Percentiles rank a stretch among this genome's conserved stretches.
These are phyloP conservation scores for Reticulitermes speratus DNA, from an alignment of 1,140 invertebrate species.

Conservation along the genomic window DNA sequence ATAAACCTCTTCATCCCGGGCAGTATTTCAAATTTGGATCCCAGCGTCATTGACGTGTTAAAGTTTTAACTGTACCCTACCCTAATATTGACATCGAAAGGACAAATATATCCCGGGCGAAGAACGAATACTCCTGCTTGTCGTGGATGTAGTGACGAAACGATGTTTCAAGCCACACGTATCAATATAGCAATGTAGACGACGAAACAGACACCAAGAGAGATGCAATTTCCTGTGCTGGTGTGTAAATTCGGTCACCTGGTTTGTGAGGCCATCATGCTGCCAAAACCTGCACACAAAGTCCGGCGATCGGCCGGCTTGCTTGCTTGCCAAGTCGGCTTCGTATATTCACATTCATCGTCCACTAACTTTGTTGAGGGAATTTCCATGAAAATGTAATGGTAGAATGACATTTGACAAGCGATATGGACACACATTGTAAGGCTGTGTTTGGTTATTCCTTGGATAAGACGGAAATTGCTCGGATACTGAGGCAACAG, in stretches of 20 bases:
- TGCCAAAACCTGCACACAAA: neutral
- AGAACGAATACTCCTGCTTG: neutral
- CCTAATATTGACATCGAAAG: no score
- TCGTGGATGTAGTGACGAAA: no score
- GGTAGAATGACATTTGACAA: neutral
- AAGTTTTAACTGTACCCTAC: no score
- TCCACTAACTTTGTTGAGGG: neutral
- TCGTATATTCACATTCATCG: neutral
- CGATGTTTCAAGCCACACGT: neutral
- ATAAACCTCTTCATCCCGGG: no score
- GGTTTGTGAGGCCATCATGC: neutral
- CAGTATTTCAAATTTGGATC: no score
- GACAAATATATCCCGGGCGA: neutral
- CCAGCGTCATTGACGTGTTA: no score
- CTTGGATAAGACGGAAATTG: neutral
- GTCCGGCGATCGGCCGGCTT: neutral
- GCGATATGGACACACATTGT: neutral
- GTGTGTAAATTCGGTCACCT: conserved; percentile 6
- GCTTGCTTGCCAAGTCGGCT: neutral
- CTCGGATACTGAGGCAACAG: neutral
- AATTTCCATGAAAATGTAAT: neutral
- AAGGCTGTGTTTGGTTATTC: neutral
- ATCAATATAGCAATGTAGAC: neutral
- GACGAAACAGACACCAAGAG: neutral
- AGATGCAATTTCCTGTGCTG: conserved; percentile 11